Base-by-base conservation (phyloP, 2,113 vertebrate species). In the Sitta europaea region DNA sequence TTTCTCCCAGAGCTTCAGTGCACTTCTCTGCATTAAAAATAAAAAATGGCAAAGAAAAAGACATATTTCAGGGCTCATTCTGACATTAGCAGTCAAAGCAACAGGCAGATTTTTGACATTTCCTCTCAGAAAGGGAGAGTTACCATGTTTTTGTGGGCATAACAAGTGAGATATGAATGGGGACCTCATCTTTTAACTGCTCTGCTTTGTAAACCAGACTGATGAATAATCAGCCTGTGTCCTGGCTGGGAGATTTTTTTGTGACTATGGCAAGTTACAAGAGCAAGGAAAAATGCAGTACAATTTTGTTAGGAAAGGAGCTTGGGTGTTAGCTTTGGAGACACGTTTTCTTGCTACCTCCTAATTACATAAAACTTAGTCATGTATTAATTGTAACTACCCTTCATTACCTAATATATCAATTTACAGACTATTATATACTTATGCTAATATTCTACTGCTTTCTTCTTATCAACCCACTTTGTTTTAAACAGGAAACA, bases 401-500 rank as follows among this genome's bases (percentile, higher is more conserved):
- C 35, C 14, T 61, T 54, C 58, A 47, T 92, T 88, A 86, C 67
- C 35, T 68, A 65, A 70, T 82, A 62, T 54, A 68, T 80, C 58
- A 51, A 47, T 87, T 91, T 79, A 29, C 54, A 0, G 3, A 45
- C 47, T 73, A 20, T 88, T 93, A 83, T 38, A 91, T 59, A 47
- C 16, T 86, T 5, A 1, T 42, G 51, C 62, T 86, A 83, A 86
- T 90, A 82, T 96, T 92, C 75, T 73, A 11, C 45, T 80, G 62
- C 71, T 66, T 82, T 53, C 86, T 71, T 78, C 90, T 83, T 86
- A 66, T 61, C 94, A 83, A 29, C 90, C 92, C 58, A 93, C 88
- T 92, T 97, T 58, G 86, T 81, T 97, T 96, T 47, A 88, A 96
- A 90, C 82, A 88, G 90, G 91, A 97, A 96, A 88, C 67, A 47